Evolutionary conservation across 2,113 vertebrate species (phyloP), one percentile per base, ranked within the genome.

Genomic region (Prionailurus viverrinus): DNA sequence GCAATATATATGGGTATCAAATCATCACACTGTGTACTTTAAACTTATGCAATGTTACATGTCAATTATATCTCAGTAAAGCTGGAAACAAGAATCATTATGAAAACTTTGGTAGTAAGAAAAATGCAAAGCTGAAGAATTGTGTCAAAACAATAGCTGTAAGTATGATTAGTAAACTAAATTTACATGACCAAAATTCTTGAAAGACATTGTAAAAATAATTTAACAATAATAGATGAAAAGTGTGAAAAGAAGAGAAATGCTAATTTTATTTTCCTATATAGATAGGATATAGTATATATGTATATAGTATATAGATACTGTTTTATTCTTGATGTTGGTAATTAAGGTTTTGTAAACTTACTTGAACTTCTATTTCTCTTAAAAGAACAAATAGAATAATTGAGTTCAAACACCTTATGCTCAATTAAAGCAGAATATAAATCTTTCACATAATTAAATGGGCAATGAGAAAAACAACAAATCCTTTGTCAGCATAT

Each of bases 61-160:
- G 29, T 65, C 58, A 78, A 45, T 89, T 90, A 79, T 63, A 90
- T 90, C 21, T 79, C 61, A 81, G 39, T 69, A 45, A 83, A 83
- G 7, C 33, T 82, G 21, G 27, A 48, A 83, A 69, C 31, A 53
- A 58, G 16, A 74, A n/a, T 84, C 31, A 61, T 82, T 36, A 39
- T 66, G 27, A 89, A 96, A 68, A 79, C 19, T 89, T 58, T 82
- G 13, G 10, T 61, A 88, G 9, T 79, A 94, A 71, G 33, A 76
- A 96, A 93, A 85, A 85, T 79, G n/a, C 10, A 63, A 79, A 85
- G 8, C 14, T 90, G 39, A 96, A 84, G 27, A 96, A 84, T 33
- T 89, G 23, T 51, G 15, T 80, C 14, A 61, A 53, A 85, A 61
- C 45, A 79, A 85, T 39, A 68, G 16, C 31, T 93, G 9, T 76